phyloP scores from a whole-genome alignment of 2,113 vertebrate species.

The Probosciger aterrimus region DNA sequence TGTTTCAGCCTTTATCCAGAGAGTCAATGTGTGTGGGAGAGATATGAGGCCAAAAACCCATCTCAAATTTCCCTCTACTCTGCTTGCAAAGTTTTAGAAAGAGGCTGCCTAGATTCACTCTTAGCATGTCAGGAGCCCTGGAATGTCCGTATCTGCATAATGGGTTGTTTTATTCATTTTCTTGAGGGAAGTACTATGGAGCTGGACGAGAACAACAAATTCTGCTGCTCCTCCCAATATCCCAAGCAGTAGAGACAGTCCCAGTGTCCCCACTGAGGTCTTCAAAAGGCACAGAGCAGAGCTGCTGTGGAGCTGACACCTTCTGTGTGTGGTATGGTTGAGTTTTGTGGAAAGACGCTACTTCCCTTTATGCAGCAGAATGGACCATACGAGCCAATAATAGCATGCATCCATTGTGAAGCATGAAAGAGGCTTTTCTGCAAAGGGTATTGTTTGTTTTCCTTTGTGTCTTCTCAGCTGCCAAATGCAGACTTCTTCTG shows the following conservation, averaged over 20 bases:
- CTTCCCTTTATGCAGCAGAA: background rate
- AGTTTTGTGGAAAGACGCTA: background rate
- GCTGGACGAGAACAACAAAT: background rate
- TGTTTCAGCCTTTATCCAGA: background rate
- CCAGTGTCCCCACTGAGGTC: background rate
- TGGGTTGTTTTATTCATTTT: background rate
- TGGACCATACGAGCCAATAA: background rate
- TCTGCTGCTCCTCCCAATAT: background rate
- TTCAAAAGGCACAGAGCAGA: background rate
- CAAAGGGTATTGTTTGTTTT: conserved; percentile 5
- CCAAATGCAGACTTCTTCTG: background rate
- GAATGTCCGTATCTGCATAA: background rate
- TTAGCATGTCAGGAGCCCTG: background rate
- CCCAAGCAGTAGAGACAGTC: background rate
- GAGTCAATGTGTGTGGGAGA: background rate
- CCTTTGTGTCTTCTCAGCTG: conserved; percentile 35
- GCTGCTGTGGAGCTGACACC: background rate
- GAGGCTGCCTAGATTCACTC: background rate
- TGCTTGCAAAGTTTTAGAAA: background rate
- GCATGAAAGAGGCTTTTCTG: background rate
- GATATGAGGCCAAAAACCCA: background rate
- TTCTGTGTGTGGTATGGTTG: background rate
- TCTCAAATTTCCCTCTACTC: background rate
- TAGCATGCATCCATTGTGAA: background rate
- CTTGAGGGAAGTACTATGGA: background rate